phyloP scores from a whole-genome alignment of 2,888 invertebrate genomes.

The Operophtera brumata region DNA sequence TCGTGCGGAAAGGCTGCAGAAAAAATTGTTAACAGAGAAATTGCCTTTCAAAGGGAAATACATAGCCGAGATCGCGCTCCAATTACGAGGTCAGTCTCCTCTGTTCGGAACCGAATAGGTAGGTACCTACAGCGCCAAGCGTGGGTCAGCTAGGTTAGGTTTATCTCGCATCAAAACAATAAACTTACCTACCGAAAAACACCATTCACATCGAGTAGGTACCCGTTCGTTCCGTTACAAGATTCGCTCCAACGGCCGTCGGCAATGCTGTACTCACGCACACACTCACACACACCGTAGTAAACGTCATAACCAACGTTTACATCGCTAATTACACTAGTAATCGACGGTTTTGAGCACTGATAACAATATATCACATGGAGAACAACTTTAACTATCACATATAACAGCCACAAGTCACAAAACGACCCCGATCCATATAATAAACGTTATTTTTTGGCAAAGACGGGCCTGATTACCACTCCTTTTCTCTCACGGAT shows the following conservation, averaged over 20 bases:
- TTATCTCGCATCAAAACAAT: constrained; percentile 55
- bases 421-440: constrained; percentile 63
- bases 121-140: constrained; percentile 47
- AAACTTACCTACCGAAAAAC: constrained; percentile 69
- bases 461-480: constrained; percentile 77
- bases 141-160: constrained; percentile 60
- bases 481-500: constrained; percentile 79
- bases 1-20: constrained; percentile 48
- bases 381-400: constrained; percentile 55
- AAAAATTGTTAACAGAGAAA: constrained; percentile 56
- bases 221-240: constrained; percentile 74
- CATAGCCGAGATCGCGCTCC: constrained; percentile 45
- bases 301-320: constrained; percentile 78
- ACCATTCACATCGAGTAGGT: constrained; percentile 56
- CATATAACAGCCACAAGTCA: constrained; percentile 54
- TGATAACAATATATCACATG: constrained; percentile 63
- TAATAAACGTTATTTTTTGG: constrained; percentile 71
- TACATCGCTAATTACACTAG: constrained; percentile 71
- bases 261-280: constrained; percentile 72
- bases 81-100: constrained; percentile 60
- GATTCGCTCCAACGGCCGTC: constrained; percentile 75
- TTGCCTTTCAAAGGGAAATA: constrained; percentile 60
- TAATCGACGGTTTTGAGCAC: constrained; percentile 58
- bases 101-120: constrained; percentile 31
- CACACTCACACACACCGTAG: constrained; percentile 67